Evolutionary conservation across 2,888 invertebrate genomes (phyloP).

Genomic region (Archips xylosteana): DNA sequence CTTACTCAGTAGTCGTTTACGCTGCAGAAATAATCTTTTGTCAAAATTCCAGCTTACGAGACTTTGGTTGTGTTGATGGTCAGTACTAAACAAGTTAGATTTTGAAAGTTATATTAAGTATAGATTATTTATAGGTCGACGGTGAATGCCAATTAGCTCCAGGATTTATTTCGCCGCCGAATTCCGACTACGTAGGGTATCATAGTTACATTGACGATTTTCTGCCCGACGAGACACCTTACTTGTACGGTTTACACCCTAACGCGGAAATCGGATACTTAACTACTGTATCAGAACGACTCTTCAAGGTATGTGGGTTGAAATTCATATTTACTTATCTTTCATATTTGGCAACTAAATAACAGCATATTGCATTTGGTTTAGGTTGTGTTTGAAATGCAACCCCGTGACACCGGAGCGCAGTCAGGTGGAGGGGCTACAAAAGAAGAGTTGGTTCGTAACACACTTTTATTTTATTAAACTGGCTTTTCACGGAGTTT

Average conservation of each 20-base stretch:
- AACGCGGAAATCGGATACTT: slow-evolving; percentile 98
- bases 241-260: slow-evolving; percentile 96
- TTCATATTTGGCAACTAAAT: not conserved
- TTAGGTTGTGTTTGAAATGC: slow-evolving; percentile 91
- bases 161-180: slow-evolving; percentile 95
- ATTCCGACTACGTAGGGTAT: slow-evolving; percentile 94
- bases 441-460: slow-evolving; percentile 91
- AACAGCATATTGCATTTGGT: not conserved
- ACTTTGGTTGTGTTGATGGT: too few species aligned
- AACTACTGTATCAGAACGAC: slow-evolving; percentile 93
- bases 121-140: slow-evolving; percentile 86
- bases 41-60: too few species aligned
- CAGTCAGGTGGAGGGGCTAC: slow-evolving; percentile 89
- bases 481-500: too few species aligned
- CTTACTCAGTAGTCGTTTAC: too few species aligned
- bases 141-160: slow-evolving; percentile 93
- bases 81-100: too few species aligned
- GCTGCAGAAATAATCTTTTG: too few species aligned
- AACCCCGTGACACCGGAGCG: slow-evolving; percentile 92
- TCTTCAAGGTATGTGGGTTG: slow-evolving; percentile 86
- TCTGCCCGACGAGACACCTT: slow-evolving; percentile 95
- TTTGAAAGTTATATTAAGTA: too few species aligned
- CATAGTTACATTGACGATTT: slow-evolving; percentile 95
- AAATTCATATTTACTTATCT: not conserved
- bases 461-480: not conserved